Conservation (phyloP, 2,888 invertebrate species). For the Andrena marginata region DNA sequence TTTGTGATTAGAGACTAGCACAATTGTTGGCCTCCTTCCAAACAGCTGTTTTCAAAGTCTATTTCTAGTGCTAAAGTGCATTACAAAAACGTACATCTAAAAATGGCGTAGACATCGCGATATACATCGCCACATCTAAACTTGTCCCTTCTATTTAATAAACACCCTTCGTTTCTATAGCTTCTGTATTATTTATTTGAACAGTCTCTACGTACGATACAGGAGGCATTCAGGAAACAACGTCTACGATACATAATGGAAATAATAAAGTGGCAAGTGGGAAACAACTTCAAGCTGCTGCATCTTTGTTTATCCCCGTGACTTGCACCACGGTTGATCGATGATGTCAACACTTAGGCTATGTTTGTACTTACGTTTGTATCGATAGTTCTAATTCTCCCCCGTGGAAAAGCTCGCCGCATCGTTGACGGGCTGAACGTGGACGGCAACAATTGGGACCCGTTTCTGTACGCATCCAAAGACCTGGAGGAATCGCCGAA, state of each 20-base stretch:
- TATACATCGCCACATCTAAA: not conserved
- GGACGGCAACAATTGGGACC: conserved; percentile 45
- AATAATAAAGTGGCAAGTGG: conserved; percentile 4
- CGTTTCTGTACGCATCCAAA: conserved; percentile 53
- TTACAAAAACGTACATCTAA: conserved; percentile 1
- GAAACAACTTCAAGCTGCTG: conserved; percentile 47
- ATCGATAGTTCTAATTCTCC: conserved; percentile 64
- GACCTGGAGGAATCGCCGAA: conserved; percentile 49
- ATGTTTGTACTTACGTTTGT: conserved; percentile 75
- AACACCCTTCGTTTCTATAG: not conserved
- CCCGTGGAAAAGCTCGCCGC: conserved; percentile 55
- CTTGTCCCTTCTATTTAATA: not conserved
- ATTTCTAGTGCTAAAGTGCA: not conserved
- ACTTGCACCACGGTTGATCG: conserved; percentile 29
- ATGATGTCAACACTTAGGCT: conserved; percentile 73
- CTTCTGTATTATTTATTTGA: not conserved
- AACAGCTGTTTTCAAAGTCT: conserved; percentile 11
- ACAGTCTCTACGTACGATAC: not conserved
- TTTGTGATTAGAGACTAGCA: conserved; percentile 17
- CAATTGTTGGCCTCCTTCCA: conserved; percentile 17
- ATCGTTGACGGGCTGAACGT: conserved; percentile 38
- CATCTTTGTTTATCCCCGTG: conserved; percentile 45
- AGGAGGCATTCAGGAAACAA: not conserved
- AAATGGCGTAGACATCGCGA: conserved; percentile 8
- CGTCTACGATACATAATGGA: not conserved